Percentiles rank a stretch among this genome's conserved stretches.
Evolutionary conservation across 2,113 vertebrate species (phyloP).

Genomic region (Crotalus viridis): DNA sequence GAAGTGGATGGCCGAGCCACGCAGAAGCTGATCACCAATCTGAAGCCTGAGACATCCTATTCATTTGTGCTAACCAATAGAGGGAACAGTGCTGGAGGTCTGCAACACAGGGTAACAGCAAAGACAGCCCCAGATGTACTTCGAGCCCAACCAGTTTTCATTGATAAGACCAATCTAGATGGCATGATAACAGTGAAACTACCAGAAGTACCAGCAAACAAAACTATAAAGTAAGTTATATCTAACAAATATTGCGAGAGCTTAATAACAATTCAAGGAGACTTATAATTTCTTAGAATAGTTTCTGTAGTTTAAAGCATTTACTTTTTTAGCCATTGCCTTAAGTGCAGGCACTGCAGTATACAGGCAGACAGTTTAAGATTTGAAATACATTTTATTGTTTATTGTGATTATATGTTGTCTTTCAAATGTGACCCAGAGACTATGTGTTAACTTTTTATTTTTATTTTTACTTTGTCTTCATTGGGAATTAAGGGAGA

Average conservation of each 20-base stretch:
- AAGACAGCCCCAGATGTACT: constrained; percentile 93
- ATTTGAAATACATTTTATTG: neutral
- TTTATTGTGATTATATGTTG: neutral
- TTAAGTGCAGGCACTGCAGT: neutral
- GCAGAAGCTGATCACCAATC: constrained; percentile 93
- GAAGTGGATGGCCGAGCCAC: constrained; percentile 95
- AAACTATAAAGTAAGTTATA: constrained; percentile 86
- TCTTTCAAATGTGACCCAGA: neutral
- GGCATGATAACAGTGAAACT: constrained; percentile 95
- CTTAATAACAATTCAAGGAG: neutral
- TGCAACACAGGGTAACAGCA: constrained; percentile 93
- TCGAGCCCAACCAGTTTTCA: constrained; percentile 89
- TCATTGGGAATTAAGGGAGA: neutral
- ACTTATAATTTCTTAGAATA: neutral
- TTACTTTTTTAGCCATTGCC: neutral
- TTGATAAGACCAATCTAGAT: constrained; percentile 90
- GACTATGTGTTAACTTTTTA: neutral
- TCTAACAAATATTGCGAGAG: neutral
- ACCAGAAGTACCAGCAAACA: constrained; percentile 86
- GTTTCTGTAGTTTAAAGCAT: neutral
- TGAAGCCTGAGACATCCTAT: constrained; percentile 95
- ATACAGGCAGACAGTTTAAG: neutral
- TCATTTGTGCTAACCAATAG: constrained; percentile 97
- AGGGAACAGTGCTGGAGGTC: constrained; percentile 93
- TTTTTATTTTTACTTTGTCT: neutral